Conservation (phyloP, 2,797 vertebrate genomes). For the Myotis vivesi region DNA sequence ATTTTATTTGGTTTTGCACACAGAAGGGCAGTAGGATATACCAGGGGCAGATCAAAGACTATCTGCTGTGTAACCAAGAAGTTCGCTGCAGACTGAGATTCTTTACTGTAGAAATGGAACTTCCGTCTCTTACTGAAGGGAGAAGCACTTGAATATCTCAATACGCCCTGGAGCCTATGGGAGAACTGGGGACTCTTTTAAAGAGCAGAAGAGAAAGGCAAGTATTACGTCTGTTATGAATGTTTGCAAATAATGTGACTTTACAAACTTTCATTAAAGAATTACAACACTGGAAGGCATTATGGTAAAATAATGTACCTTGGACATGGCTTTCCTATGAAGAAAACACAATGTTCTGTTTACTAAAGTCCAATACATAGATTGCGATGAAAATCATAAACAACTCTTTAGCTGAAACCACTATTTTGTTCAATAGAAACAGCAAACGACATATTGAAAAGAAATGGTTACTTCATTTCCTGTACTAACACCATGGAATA, state of each 20-base stretch:
- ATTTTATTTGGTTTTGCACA: not conserved
- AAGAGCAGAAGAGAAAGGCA: not conserved
- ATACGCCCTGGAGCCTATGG: not conserved
- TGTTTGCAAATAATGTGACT: not conserved
- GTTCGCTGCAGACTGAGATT: not conserved
- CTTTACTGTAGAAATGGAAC: not conserved
- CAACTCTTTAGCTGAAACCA: slow-evolving; percentile 25
- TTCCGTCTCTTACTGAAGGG: not conserved
- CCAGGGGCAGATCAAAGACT: not conserved
- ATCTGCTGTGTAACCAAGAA: not conserved
- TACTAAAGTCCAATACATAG: not conserved
- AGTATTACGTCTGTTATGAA: not conserved
- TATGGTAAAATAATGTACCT: not conserved
- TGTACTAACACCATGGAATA: not conserved
- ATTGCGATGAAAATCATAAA: slow-evolving; percentile 40
- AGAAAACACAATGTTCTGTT: not conserved
- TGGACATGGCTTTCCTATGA: not conserved
- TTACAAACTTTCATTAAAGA: not conserved
- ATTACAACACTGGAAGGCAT: not conserved
- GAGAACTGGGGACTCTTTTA: not conserved
- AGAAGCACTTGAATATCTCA: not conserved
- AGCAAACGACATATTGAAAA: not conserved
- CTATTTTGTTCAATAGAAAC: not conserved
- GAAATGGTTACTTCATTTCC: not conserved
- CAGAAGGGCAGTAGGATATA: not conserved